Evolutionary conservation across 2,888 invertebrate genomes (phyloP).

Genomic region (Ectemnius cavifrons): DNA sequence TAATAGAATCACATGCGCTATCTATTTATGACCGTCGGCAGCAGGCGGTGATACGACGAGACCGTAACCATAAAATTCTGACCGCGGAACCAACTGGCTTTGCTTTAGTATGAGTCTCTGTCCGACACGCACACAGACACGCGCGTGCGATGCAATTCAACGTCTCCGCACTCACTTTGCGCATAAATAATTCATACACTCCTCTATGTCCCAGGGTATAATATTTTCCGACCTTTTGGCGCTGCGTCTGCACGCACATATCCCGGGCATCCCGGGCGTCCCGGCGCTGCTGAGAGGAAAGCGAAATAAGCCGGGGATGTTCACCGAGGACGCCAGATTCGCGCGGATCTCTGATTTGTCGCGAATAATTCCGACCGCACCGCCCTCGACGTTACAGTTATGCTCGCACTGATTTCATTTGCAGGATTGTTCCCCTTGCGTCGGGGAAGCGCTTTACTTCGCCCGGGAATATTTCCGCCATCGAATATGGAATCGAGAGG

Average conservation of each 20-base stretch:
- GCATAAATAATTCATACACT: conserved; percentile 59
- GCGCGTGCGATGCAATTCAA: conserved; percentile 44
- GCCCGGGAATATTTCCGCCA: too few species aligned
- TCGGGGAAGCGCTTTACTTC: too few species aligned
- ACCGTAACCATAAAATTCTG: conserved; percentile 55
- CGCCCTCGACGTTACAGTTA: neutral
- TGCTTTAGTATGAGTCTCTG: neutral
- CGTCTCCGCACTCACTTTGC: conserved; percentile 47
- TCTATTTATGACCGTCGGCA: conserved; percentile 47
- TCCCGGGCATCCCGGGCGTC: too few species aligned
- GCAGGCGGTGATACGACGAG: conserved; percentile 34
- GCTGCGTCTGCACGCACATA: conserved; percentile 20
- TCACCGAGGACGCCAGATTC: conserved; percentile 19
- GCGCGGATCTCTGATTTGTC: conserved; percentile 11
- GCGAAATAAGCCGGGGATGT: conserved; percentile 25
- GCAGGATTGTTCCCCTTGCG: too few species aligned
- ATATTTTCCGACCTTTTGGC: conserved; percentile 55
- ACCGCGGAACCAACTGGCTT: conserved; percentile 31
- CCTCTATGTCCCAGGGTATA: conserved; percentile 34
- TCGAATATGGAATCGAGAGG: too few species aligned
- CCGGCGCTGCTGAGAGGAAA: neutral
- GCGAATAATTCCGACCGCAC: neutral
- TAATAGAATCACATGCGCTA: conserved; percentile 55
- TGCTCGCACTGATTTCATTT: neutral
- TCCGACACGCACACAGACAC: too few species aligned